phyloP scores from a whole-genome alignment of 2,888 invertebrate genomes.

The Napeogenes sylphis region DNA sequence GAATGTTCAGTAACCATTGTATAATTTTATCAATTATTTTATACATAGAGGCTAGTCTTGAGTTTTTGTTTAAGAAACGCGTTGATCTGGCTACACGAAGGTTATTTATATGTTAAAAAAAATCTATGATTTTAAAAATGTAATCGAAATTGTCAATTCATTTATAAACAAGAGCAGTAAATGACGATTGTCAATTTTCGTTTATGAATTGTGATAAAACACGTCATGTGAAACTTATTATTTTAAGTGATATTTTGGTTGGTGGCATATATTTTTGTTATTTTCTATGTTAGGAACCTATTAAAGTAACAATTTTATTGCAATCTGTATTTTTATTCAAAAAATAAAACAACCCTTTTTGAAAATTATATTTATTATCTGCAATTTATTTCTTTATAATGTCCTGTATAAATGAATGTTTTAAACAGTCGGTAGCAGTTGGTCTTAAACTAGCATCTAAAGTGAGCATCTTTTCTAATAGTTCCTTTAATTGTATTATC shows the following conservation, averaged over 20 bases:
- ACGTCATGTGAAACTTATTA: conserved; percentile 45
- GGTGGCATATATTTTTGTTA: conserved; percentile 68
- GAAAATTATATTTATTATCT: conserved; percentile 32
- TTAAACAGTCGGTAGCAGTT: conserved; percentile 91
- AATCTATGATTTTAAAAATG: neutral
- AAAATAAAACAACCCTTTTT: conserved; percentile 17
- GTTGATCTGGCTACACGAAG: neutral
- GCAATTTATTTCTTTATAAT: conserved; percentile 44
- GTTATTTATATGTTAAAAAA: neutral
- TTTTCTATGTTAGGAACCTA: conserved; percentile 59
- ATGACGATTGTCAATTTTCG: conserved; percentile 47
- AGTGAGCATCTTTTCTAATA: conserved; percentile 93
- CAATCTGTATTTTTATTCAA: conserved; percentile 47
- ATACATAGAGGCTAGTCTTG: conserved; percentile 15
- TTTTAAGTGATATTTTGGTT: conserved; percentile 69
- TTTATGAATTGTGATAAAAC: conserved; percentile 65
- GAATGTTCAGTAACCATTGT: neutral
- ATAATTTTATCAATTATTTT: neutral
- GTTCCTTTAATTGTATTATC: conserved; percentile 92
- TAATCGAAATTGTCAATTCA: conserved; percentile 25
- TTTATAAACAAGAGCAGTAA: conserved; percentile 21
- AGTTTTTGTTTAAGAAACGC: conserved; percentile 13
- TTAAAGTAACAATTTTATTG: conserved; percentile 61
- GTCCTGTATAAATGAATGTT: conserved; percentile 90
- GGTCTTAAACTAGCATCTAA: conserved; percentile 93